phyloP scores from a whole-genome alignment of 2,888 invertebrate genomes.

The Agriopis leucophaearia region DNA sequence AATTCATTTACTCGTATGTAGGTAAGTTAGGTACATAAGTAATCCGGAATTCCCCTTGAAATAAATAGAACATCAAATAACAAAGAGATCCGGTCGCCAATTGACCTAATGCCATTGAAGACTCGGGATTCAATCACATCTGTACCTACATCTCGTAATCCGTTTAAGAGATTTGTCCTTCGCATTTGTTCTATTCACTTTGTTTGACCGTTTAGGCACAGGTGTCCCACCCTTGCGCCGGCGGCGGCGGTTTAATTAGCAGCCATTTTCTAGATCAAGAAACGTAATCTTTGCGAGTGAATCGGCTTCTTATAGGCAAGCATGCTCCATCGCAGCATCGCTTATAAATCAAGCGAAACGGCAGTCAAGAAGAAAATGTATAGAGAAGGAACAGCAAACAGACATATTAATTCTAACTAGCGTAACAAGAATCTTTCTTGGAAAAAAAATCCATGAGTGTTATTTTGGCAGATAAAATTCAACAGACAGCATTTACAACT shows the following conservation, averaged over 20 bases:
- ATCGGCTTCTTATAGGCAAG: too few relatives aligned
- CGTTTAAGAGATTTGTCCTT: constrained; percentile 53
- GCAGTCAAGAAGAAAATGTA: too few relatives aligned
- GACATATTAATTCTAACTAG: too few relatives aligned
- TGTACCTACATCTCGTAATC: constrained; percentile 46
- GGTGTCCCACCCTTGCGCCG: background rate
- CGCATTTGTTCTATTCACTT: constrained; percentile 24
- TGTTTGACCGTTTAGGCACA: constrained; percentile 4
- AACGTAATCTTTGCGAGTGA: too few relatives aligned
- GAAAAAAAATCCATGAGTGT: too few relatives aligned
- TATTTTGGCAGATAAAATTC: too few relatives aligned
- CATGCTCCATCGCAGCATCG: too few relatives aligned
- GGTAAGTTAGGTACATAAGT: background rate
- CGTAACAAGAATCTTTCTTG: too few relatives aligned
- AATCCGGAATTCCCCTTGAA: background rate
- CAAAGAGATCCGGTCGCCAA: constrained; percentile 27
- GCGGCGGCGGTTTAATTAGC: background rate
- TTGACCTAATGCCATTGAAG: constrained; percentile 38
- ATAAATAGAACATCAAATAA: background rate
- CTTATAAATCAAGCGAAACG: too few relatives aligned
- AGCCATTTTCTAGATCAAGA: background rate
- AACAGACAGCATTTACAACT: too few relatives aligned
- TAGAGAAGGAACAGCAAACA: too few relatives aligned
- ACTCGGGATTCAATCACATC: constrained; percentile 20
- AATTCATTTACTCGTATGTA: too few relatives aligned